phyloP scores from a whole-genome alignment of 2,888 invertebrate species.

The Leptinotarsa juncta region DNA sequence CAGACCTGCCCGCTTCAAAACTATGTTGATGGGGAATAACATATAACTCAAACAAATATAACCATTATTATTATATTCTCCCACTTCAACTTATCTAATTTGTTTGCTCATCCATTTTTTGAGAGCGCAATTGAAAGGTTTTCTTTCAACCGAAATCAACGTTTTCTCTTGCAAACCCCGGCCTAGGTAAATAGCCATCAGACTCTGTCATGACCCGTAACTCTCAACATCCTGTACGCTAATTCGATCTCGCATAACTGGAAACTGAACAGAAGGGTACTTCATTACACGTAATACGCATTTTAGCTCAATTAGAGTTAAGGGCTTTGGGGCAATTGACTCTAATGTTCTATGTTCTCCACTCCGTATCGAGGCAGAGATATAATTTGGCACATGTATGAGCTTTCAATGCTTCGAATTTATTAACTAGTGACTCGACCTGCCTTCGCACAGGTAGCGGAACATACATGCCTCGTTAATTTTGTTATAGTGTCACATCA shows the following conservation, averaged over 20 bases:
- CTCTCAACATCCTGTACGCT: not conserved
- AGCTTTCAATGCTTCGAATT: no score
- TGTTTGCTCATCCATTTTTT: no score
- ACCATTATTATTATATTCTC: no score
- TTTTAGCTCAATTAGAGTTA: constrained; percentile 32
- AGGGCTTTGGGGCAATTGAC: constrained; percentile 16
- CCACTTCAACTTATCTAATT: no score
- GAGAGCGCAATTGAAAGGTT: no score
- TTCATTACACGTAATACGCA: constrained; percentile 37
- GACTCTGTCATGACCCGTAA: not conserved
- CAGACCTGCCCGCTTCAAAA: no score
- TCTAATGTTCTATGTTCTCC: constrained; percentile 12
- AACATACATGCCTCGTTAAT: no score
- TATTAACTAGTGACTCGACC: no score
- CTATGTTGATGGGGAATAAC: no score
- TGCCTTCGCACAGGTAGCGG: no score
- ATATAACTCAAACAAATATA: no score
- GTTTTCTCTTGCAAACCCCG: not conserved
- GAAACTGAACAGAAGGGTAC: constrained; percentile 35
- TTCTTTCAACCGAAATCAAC: not conserved
- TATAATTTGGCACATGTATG: not conserved
- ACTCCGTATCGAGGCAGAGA: not conserved
- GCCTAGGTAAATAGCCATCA: not conserved
- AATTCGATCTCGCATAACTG: constrained; percentile 30
- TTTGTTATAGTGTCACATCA: no score